Evolutionary conservation across 2,113 vertebrate genomes (phyloP).

Genomic region (Pomatostomus ruficeps): DNA sequence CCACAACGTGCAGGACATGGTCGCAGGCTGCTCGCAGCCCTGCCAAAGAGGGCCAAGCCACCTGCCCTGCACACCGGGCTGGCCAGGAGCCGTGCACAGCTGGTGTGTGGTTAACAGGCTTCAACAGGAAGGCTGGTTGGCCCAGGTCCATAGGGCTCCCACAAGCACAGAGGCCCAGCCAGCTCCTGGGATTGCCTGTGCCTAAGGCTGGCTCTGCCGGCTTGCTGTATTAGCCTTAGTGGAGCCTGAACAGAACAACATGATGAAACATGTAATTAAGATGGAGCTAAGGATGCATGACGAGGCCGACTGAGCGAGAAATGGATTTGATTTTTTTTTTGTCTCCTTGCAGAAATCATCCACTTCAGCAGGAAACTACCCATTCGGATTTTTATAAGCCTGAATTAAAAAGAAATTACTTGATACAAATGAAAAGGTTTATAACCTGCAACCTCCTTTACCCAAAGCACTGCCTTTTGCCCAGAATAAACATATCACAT

Average conservation of each 20-base stretch:
- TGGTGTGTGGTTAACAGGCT: background rate
- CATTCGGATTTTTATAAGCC: slow-evolving; percentile 20
- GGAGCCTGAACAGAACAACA: slow-evolving; percentile 44
- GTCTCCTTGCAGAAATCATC: slow-evolving; percentile 61
- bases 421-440: slow-evolving; percentile 35
- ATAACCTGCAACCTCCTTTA: slow-evolving; percentile 26
- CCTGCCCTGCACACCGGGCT: background rate
- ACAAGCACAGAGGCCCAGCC: background rate
- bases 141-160: background rate
- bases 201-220: slow-evolving; percentile 37
- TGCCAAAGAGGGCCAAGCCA: background rate
- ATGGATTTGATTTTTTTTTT: slow-evolving; percentile 58
- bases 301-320: slow-evolving; percentile 56
- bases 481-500: background rate
- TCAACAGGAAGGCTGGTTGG: background rate
- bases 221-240: slow-evolving; percentile 23
- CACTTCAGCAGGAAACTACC: slow-evolving; percentile 44
- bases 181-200: background rate
- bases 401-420: slow-evolving; percentile 55
- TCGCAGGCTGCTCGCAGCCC: background rate
- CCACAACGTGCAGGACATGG: background rate
- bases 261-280: slow-evolving; percentile 67
- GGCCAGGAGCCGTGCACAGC: background rate
- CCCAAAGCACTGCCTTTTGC: slow-evolving; percentile 1
- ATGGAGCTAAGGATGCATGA: slow-evolving; percentile 65